These are phyloP conservation scores for Orius insidiosus DNA, from an alignment of 1,140 invertebrate species.

Conservation along the genomic window DNA sequence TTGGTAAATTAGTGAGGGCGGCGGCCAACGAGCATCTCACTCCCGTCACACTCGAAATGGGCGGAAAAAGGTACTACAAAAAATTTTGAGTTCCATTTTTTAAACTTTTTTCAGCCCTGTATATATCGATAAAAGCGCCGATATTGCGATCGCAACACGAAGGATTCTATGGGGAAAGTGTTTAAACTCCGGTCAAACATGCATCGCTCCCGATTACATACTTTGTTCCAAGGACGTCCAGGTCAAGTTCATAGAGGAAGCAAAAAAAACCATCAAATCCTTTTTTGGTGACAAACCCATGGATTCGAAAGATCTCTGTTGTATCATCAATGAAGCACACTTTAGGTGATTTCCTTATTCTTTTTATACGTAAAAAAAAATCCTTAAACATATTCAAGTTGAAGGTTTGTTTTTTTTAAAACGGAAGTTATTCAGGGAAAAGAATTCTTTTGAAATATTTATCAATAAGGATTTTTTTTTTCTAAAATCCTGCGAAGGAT, in stretches of 20 bases:
- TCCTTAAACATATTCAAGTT: constrained; percentile 4
- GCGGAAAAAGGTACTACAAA: constrained; percentile 90
- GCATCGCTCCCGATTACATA: too few species aligned
- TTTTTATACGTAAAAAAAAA: constrained; percentile 19
- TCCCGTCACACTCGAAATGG: constrained; percentile 84
- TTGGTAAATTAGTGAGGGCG: constrained; percentile 74
- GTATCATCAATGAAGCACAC: constrained; percentile 74
- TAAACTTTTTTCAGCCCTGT: constrained; percentile 46
- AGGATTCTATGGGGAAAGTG: constrained; percentile 93
- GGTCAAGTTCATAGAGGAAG: constrained; percentile 44
- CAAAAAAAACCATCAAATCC: constrained; percentile 49
- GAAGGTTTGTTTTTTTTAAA: constrained; percentile 17
- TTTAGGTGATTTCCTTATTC: constrained; percentile 40
- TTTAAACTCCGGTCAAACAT: constrained; percentile 87
- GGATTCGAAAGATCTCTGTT: constrained; percentile 60
- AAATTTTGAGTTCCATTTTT: background rate
- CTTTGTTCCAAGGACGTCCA: constrained; percentile 67
- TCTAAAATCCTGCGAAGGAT: background rate
- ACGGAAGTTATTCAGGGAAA: constrained; percentile 23
- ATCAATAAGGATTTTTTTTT: background rate
- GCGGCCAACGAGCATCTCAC: constrained; percentile 87
- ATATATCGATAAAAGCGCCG: constrained; percentile 61
- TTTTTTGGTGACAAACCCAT: constrained; percentile 74
- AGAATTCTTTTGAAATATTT: background rate
- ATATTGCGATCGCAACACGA: constrained; percentile 52